Base-by-base conservation (phyloP, 2,113 vertebrate species). In the Gambusia affinis region DNA sequence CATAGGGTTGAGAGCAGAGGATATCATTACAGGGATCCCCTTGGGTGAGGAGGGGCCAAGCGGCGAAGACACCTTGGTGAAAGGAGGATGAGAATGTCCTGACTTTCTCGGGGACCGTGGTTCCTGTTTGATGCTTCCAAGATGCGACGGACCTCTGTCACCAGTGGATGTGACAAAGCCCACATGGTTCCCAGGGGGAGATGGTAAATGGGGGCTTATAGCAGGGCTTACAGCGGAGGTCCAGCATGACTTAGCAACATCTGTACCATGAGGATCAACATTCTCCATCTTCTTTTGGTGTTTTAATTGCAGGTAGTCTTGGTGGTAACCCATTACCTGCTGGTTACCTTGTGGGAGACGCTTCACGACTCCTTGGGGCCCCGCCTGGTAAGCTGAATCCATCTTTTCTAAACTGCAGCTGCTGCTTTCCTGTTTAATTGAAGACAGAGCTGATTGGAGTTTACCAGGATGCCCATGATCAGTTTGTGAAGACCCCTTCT, bases 131-230 rank as follows among this genome's bases (percentile, higher is more conserved):
- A 87, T 73, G 1, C 85, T 88, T 63, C 80, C 72, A 3, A 96
- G 82, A 73, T 97, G 97, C 7, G 97, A 92, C 7, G 96, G 83
- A 0, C 94, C 78, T 79, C 97, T 89, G 2, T 98, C 98, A 0
- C 94, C 92, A 0, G 94, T 89, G 10, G 95, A 93, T 57, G 96
- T 84, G 1, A 96, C 96, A 0, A 95, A 96, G 7, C 95, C 86
- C 24, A 97, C 94, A 0, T 98, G 97, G 91, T 98, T 98, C 77
- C 95, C 94, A 15, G 97, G 92, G 24, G 97, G 91, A 63, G 97
- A 95, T 8, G 97, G 93, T 76, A 98, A 96, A 80, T 97, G 98
- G 42, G 98, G 95, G 30, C 96, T 96, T 54, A 98, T 95, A 0
- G 96, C 94, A 0, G 97, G 96, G 83, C 97, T 98, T 84, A 99